Evolutionary conservation across 2,797 vertebrate species (phyloP).

Genomic region (Dromococcyx pavoninus): DNA sequence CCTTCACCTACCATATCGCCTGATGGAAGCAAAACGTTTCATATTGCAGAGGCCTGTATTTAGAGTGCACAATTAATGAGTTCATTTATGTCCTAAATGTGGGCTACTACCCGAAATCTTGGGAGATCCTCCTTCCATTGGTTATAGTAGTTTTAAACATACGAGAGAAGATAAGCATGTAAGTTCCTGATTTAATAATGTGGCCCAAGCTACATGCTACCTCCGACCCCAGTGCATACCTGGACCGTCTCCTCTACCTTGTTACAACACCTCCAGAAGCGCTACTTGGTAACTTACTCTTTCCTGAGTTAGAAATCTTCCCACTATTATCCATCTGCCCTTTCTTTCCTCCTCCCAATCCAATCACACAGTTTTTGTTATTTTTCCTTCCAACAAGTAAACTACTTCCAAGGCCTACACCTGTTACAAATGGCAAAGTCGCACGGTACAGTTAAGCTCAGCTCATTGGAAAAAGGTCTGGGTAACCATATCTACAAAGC

Average conservation of each 20-base stretch:
- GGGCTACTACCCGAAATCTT: not conserved
- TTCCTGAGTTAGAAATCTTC: not conserved
- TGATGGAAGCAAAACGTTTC: not conserved
- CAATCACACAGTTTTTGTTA: not conserved
- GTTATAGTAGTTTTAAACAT: not conserved
- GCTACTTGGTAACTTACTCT: not conserved
- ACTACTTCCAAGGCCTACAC: not conserved
- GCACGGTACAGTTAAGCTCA: not conserved
- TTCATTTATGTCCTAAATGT: not conserved
- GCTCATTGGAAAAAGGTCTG: not conserved
- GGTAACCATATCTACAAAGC: not conserved
- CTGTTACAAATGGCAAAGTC: not conserved
- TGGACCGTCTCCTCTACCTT: not conserved
- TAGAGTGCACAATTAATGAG: not conserved
- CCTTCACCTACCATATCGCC: not conserved
- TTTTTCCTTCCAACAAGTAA: not conserved
- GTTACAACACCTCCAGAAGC: not conserved
- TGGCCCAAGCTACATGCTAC: not conserved
- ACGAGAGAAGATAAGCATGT: not conserved
- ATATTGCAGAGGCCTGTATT: not conserved
- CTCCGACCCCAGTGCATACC: not conserved
- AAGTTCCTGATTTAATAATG: not conserved
- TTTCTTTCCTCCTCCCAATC: not conserved
- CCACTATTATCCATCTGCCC: not conserved
- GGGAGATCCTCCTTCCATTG: not conserved